phyloP scores from a whole-genome alignment of 2,113 vertebrate species.

The Nothocercus nigrocapillus region DNA sequence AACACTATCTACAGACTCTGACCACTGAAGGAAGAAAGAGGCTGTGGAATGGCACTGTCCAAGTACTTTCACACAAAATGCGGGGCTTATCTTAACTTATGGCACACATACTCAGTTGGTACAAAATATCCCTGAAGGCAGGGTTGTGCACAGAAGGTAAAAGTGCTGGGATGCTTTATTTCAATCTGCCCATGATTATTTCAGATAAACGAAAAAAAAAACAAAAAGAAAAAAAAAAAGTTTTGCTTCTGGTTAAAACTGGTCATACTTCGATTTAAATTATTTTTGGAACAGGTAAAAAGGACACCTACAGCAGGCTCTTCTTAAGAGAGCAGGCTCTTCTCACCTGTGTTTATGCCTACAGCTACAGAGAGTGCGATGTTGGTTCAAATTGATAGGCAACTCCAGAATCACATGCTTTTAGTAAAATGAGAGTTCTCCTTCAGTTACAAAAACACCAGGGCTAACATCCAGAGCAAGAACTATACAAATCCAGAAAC shows the following conservation, averaged over 20 bases:
- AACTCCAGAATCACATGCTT: background rate
- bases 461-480: background rate
- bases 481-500: background rate
- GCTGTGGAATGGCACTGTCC: too few relatives aligned
- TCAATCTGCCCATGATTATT: background rate
- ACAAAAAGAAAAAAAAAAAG: background rate
- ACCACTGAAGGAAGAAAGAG: too few relatives aligned
- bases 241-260: background rate
- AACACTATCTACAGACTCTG: background rate
- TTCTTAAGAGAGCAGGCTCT: background rate
- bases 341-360: background rate
- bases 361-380: background rate
- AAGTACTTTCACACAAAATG: background rate
- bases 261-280: background rate
- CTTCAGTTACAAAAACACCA: background rate
- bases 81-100: background rate
- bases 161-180: background rate
- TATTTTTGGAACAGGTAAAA: background rate
- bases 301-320: background rate
- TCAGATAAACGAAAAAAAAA: background rate
- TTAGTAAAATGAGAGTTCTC: background rate
- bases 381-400: background rate
- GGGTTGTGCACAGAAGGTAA: background rate
- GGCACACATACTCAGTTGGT: background rate
- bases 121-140: background rate